phyloP scores from a whole-genome alignment of 2,888 invertebrate genomes.

The Catocala fraxini region DNA sequence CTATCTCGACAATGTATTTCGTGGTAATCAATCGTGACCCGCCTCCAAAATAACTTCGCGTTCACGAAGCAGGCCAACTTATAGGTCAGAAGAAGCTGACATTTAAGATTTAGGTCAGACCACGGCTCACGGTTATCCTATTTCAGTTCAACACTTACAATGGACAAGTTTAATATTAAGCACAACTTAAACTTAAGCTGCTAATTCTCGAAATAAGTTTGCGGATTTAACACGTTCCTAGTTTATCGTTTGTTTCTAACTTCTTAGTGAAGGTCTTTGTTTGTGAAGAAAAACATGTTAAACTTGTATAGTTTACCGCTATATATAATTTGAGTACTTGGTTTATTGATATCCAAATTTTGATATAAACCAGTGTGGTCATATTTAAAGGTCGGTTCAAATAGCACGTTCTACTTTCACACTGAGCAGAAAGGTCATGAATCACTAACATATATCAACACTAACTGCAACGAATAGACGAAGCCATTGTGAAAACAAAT shows the following conservation, averaged over 20 bases:
- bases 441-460: too few species aligned
- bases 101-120: slow-evolving; percentile 65
- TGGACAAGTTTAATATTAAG: slow-evolving; percentile 56
- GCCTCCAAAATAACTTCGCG: slow-evolving; percentile 40
- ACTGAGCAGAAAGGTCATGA: too few species aligned
- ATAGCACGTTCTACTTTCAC: too few species aligned
- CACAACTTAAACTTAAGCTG: too few species aligned
- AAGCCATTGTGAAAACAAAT: too few species aligned
- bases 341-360: too few species aligned
- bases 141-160: slow-evolving; percentile 49
- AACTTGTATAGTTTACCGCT: too few species aligned
- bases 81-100: slow-evolving; percentile 54
- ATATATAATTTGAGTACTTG: too few species aligned
- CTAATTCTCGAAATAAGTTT: slow-evolving; percentile 23
- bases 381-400: too few species aligned
- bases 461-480: too few species aligned
- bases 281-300: background rate
- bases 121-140: slow-evolving; percentile 56
- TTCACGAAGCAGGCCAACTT: slow-evolving; percentile 36
- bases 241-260: slow-evolving; percentile 10
- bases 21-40: slow-evolving; percentile 42
- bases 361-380: too few species aligned
- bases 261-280: background rate
- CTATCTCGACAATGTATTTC: slow-evolving; percentile 16
- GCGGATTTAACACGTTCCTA: slow-evolving; percentile 13